phyloP scores from a whole-genome alignment of 1,140 invertebrate species.

The Hyles vespertilio region DNA sequence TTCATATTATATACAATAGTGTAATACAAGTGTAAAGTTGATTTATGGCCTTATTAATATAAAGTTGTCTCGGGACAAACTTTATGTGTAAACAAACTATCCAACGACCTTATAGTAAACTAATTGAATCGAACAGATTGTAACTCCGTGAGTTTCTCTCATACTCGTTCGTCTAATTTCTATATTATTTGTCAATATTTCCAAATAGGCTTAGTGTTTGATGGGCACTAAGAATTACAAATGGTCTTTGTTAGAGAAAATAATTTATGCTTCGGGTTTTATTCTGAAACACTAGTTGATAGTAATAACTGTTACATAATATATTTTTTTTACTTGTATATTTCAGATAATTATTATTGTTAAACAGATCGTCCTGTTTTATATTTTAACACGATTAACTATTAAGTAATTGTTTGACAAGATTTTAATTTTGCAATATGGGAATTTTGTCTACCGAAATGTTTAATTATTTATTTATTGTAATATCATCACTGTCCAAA shows the following conservation, averaged over 20 bases:
- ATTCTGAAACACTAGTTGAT: constrained; percentile 46
- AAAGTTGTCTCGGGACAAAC: constrained; percentile 14
- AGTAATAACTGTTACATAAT: constrained; percentile 66
- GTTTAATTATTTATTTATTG: constrained; percentile 53
- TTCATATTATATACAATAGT: constrained; percentile 20
- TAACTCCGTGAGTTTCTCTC: too few species aligned
- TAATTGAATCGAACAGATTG: constrained; percentile 13
- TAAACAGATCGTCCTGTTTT: constrained; percentile 65
- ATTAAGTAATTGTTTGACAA: constrained; percentile 51
- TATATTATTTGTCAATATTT: constrained; percentile 12
- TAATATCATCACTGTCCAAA: constrained; percentile 66
- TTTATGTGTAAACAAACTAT: constrained; percentile 12
- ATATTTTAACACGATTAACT: constrained; percentile 66
- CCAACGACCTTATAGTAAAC: constrained; percentile 19
- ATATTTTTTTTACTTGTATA: constrained; percentile 73
- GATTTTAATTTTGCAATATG: constrained; percentile 48
- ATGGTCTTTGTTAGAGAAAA: constrained; percentile 10
- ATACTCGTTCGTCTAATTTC: too few species aligned
- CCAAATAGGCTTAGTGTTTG: constrained; percentile 8
- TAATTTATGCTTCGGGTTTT: constrained; percentile 35
- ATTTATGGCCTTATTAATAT: constrained; percentile 58
- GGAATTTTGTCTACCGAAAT: constrained; percentile 47
- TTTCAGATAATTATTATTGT: constrained; percentile 73
- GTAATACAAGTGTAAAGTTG: constrained; percentile 48
- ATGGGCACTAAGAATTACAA: constrained; percentile 9